phyloP scores from a whole-genome alignment of 2,113 vertebrate genomes.

The Sialia sialis region DNA sequence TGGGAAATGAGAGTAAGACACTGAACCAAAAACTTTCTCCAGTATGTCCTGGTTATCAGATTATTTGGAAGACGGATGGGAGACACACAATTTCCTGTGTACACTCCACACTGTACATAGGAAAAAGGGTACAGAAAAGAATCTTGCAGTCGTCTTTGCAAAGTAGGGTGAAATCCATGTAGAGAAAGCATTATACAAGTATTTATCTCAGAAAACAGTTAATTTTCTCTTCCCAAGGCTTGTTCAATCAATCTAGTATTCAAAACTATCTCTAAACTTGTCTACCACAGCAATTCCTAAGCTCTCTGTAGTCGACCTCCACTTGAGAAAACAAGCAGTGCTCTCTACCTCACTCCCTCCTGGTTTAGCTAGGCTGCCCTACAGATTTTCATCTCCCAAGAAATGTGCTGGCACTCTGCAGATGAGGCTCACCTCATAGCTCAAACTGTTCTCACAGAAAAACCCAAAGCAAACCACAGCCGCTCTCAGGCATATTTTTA shows the following conservation, averaged over 20 bases:
- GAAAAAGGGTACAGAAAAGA: not conserved
- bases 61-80: accelerated
- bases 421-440: not conserved
- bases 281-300: not conserved
- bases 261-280: not conserved
- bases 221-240: not conserved
- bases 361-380: not conserved
- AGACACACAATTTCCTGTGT: not conserved
- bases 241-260: not conserved
- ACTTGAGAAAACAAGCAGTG: not conserved
- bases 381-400: not conserved
- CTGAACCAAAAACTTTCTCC: not conserved
- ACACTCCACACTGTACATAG: not conserved
- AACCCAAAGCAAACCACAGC: not conserved
- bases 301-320: not conserved
- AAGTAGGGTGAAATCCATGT: not conserved
- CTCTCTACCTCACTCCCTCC: not conserved
- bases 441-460: not conserved
- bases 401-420: not conserved
- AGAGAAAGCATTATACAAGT: not conserved
- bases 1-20: not conserved
- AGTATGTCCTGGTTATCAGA: not conserved
- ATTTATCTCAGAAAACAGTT: not conserved
- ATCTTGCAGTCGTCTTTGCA: not conserved
- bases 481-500: not conserved